These are phyloP conservation scores for Macaca mulatta DNA, from an alignment of 2,113 vertebrate species.

Conservation along the genomic window DNA sequence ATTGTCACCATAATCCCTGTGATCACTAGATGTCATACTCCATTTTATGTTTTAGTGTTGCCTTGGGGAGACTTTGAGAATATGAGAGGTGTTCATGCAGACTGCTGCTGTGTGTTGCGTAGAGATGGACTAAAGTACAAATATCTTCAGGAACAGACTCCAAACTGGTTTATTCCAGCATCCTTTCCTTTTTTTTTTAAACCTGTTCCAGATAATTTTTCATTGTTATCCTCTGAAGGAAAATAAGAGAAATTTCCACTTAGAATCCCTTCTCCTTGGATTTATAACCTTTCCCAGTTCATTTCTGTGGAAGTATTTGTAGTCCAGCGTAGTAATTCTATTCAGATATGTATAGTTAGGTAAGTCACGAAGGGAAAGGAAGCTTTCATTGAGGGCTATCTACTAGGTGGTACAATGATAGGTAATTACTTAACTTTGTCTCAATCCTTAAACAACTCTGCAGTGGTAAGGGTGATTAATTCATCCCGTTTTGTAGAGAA, in stretches of 20 bases:
- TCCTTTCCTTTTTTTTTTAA: not conserved
- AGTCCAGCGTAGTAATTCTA: not conserved
- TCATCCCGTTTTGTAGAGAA: not conserved
- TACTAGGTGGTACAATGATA: not conserved
- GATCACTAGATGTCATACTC: not conserved
- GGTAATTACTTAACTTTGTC: not conserved
- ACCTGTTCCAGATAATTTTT: not conserved
- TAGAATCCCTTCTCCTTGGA: not conserved
- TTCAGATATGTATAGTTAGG: not conserved
- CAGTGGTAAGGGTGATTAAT: not conserved
- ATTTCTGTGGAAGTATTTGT: not conserved
- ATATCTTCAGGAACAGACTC: not conserved
- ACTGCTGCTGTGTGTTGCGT: not conserved
- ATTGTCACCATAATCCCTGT: not conserved
- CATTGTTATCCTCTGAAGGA: not conserved
- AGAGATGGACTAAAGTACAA: not conserved
- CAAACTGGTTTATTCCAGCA: not conserved
- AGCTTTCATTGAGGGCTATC: not conserved
- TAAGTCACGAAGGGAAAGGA: not conserved
- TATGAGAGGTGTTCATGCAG: not conserved
- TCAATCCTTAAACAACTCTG: not conserved
- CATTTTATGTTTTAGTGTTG: not conserved
- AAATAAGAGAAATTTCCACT: not conserved
- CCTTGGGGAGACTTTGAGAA: not conserved
- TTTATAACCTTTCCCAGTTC: constrained; percentile 6